phyloP scores from a whole-genome alignment of 2,797 vertebrate genomes.

The Vireo griseus region DNA sequence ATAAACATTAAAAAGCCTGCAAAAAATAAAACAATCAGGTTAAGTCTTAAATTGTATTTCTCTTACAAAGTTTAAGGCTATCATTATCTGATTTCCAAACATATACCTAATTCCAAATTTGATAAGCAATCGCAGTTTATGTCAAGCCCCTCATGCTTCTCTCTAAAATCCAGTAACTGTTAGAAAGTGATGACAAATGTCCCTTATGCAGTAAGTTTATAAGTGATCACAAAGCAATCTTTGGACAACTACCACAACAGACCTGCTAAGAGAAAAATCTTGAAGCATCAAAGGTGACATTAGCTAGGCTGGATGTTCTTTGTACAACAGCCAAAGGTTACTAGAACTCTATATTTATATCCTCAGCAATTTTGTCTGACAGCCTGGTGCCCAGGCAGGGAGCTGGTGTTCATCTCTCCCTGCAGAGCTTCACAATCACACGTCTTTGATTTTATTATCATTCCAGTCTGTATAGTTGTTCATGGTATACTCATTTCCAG shows the following conservation, averaged over 20 bases:
- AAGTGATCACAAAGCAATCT: background rate
- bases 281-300: background rate
- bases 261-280: slow-evolving; percentile 8
- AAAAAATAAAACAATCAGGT: background rate
- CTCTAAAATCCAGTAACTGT: background rate
- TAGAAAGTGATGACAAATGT: background rate
- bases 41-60: background rate
- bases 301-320: background rate
- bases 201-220: background rate
- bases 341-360: slow-evolving; percentile 26
- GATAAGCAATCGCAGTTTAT: background rate
- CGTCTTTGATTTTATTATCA: background rate
- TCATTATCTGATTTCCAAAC: background rate
- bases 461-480: background rate
- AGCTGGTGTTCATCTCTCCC: background rate
- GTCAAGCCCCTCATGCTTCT: background rate
- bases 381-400: background rate
- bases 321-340: slow-evolving; percentile 7
- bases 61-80: background rate
- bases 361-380: background rate
- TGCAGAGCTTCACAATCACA: background rate
- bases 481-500: background rate
- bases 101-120: background rate
- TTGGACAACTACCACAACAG: background rate
- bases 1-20: background rate